Conservation (phyloP, 2,888 invertebrate species). For the Drosophila anceps region DNA sequence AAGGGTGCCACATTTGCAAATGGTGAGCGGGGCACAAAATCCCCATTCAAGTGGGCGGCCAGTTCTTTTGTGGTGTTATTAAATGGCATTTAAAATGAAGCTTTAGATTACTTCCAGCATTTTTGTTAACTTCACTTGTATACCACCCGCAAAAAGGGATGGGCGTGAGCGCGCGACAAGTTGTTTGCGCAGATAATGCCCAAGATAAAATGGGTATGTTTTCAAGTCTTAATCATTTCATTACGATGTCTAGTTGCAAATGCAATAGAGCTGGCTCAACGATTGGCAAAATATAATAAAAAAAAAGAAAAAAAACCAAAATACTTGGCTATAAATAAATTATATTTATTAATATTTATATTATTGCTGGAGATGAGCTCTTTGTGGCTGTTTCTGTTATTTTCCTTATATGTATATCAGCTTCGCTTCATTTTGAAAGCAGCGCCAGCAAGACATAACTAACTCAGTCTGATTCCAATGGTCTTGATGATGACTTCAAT, state of each 20-base stretch:
- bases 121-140: conserved; percentile 32
- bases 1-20: conserved; percentile 48
- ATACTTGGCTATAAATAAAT: background rate
- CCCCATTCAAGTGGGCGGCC: conserved; percentile 41
- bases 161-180: background rate
- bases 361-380: too few species aligned
- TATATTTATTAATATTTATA: too few species aligned
- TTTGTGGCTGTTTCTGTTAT: too few species aligned
- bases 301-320: too few species aligned
- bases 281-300: background rate
- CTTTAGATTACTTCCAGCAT: conserved; percentile 68
- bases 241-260: conserved; percentile 17
- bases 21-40: conserved; percentile 14
- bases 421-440: too few species aligned
- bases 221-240: conserved; percentile 28
- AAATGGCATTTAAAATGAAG: conserved; percentile 73
- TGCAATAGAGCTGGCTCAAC: background rate
- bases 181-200: conserved; percentile 18
- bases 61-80: conserved; percentile 76
- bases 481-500: too few species aligned
- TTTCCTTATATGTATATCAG: too few species aligned
- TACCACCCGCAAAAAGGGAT: background rate
- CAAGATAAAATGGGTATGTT: conserved; percentile 10
- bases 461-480: too few species aligned
- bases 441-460: too few species aligned